Evolutionary conservation across 92 coral and sea anemone species (phyloP).

Genomic region (Muricea muricata): DNA sequence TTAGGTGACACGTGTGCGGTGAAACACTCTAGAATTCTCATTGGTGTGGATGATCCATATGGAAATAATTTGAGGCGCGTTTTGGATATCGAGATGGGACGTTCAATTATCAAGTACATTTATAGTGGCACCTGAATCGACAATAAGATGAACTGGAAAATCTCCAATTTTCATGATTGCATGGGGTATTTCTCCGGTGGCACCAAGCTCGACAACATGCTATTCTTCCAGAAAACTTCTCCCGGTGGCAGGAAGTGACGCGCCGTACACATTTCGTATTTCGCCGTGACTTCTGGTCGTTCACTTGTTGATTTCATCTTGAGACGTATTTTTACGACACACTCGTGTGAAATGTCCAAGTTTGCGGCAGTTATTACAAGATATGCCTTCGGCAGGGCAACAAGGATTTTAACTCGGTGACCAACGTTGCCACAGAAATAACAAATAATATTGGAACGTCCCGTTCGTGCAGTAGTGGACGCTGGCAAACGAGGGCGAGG

Average conservation of each 20-base stretch:
- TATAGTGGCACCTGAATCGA: neutral
- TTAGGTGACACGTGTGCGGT: neutral
- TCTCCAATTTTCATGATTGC: conserved; percentile 8
- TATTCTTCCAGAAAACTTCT: neutral
- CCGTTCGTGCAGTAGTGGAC: neutral
- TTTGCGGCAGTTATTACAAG: conserved; percentile 35
- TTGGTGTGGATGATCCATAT: neutral
- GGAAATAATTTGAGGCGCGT: neutral
- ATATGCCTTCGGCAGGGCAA: conserved; percentile 33
- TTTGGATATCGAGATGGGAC: neutral
- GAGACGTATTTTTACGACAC: neutral
- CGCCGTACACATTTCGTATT: neutral
- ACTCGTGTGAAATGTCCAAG: conserved; percentile 50
- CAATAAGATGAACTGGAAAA: neutral
- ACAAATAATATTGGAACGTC: conserved; percentile 26
- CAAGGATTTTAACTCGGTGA: conserved; percentile 41
- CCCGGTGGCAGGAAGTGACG: neutral
- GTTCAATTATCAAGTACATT: neutral
- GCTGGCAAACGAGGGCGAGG: neutral
- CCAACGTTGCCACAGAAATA: conserved; percentile 46
- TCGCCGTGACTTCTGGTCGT: neutral
- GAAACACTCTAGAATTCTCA: neutral
- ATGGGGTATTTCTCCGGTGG: neutral
- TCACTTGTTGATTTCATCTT: neutral
- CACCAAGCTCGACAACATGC: neutral